Conservation (phyloP, 2,888 invertebrate genomes). For the Sinohyriopsis cumingii region DNA sequence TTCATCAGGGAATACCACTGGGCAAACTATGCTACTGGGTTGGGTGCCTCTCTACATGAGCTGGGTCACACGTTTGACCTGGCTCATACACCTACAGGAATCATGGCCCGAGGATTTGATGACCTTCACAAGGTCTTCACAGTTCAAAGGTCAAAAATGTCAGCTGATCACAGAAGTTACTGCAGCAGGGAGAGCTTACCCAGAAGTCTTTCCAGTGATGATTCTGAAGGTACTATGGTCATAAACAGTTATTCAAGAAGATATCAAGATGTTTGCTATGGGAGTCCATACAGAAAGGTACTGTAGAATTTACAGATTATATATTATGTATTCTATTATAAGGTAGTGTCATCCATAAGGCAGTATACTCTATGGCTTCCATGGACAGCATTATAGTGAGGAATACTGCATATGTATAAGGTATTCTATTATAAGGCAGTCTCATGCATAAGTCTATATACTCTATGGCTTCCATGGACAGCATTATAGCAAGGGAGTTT, state of each 20-base stretch:
- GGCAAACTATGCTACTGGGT: conserved; percentile 90
- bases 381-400: no score
- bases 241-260: conserved; percentile 21
- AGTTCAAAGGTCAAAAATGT: conserved; percentile 50
- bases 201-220: conserved; percentile 27
- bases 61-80: conserved; percentile 94
- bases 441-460: no score
- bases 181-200: conserved; percentile 38
- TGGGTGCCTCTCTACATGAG: conserved; percentile 94
- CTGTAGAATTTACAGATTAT: not conserved
- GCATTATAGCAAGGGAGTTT: no score
- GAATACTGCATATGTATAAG: no score
- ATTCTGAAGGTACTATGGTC: conserved; percentile 11
- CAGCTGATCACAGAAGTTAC: conserved; percentile 18
- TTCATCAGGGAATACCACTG: conserved; percentile 82
- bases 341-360: no score
- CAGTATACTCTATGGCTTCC: no score
- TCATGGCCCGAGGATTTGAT: conserved; percentile 83
- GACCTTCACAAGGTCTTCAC: conserved; percentile 69
- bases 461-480: no score
- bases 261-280: conserved; percentile 58
- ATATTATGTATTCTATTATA: no score
- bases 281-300: conserved; percentile 57
- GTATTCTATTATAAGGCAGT: no score
- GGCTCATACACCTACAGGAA: conserved; percentile 90